Evolutionary conservation across 2,113 vertebrate genomes (phyloP).

Genomic region (Pangasianodon hypophthalmus): DNA sequence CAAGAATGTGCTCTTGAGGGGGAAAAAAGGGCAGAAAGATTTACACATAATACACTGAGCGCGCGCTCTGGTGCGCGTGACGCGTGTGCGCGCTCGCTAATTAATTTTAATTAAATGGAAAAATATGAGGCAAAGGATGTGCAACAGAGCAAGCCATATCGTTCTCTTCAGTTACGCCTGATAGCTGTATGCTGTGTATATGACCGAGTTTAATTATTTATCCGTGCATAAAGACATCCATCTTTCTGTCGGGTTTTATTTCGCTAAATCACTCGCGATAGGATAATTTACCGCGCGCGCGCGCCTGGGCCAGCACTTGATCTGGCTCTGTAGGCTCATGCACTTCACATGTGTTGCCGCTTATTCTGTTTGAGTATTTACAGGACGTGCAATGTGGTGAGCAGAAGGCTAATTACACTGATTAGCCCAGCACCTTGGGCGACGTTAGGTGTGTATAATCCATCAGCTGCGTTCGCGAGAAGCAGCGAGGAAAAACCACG

Average conservation of each 20-base stretch:
- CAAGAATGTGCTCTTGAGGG: neutral
- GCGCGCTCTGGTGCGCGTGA: neutral
- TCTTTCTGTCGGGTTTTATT: slow-evolving; percentile 41
- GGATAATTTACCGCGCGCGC: slow-evolving; percentile 11
- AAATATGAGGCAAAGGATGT: neutral
- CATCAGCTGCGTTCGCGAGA: slow-evolving; percentile 13
- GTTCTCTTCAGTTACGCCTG: neutral
- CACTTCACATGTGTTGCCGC: slow-evolving; percentile 39
- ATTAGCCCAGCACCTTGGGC: slow-evolving; percentile 40
- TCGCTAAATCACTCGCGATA: slow-evolving; percentile 7
- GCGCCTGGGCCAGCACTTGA: slow-evolving; percentile 27
- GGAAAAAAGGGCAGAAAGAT: neutral
- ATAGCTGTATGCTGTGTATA: neutral
- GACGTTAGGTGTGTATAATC: slow-evolving; percentile 31
- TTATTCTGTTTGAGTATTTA: slow-evolving; percentile 32
- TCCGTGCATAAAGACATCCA: slow-evolving; percentile 13
- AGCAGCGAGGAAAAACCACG: neutral
- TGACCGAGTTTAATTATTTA: slow-evolving; percentile 17
- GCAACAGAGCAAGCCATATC: neutral
- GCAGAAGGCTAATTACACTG: slow-evolving; percentile 34
- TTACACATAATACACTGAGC: neutral
- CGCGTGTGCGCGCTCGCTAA: neutral
- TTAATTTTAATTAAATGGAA: neutral
- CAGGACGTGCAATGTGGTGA: slow-evolving; percentile 39
- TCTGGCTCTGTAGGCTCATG: slow-evolving; percentile 17